These are phyloP conservation scores for Thaumatotibia leucotreta DNA, from an alignment of 1,140 invertebrate genomes.

Conservation along the genomic window DNA sequence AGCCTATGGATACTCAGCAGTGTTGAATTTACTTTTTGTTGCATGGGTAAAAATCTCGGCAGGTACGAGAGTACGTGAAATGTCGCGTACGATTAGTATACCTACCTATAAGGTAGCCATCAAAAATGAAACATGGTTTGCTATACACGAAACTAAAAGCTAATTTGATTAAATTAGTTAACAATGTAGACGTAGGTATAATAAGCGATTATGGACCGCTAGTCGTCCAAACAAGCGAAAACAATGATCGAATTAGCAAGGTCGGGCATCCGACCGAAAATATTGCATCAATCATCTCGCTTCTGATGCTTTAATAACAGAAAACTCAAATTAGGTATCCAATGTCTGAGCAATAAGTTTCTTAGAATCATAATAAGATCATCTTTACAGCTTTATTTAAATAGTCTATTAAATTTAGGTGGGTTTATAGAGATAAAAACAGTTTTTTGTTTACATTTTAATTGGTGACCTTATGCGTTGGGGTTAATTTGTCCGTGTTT, in stretches of 20 bases:
- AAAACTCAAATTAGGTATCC: slow-evolving; percentile 27
- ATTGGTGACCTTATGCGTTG: slow-evolving; percentile 7
- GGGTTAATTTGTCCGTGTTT: slow-evolving; percentile 18
- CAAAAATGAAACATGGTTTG: not conserved
- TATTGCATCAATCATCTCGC: slow-evolving; percentile 42
- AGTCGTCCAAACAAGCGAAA: slow-evolving; percentile 38
- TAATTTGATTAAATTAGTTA: slow-evolving; percentile 33
- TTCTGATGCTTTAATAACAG: slow-evolving; percentile 44
- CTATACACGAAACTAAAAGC: not conserved
- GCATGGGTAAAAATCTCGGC: too few relatives aligned
- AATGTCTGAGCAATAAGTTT: slow-evolving; percentile 16
- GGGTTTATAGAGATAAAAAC: not conserved
- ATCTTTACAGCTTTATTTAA: not conserved
- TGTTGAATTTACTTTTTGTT: too few relatives aligned
- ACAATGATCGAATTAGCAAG: slow-evolving; percentile 39
- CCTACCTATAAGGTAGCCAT: too few relatives aligned
- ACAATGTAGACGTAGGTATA: slow-evolving; percentile 24
- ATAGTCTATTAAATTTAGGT: slow-evolving; percentile 4
- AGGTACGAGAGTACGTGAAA: not conserved
- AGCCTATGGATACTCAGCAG: too few relatives aligned
- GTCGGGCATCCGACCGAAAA: slow-evolving; percentile 24
- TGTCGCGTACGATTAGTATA: not conserved
- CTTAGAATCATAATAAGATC: slow-evolving; percentile 16
- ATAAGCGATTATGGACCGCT: slow-evolving; percentile 31
- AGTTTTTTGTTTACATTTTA: not conserved